Evolutionary conservation across 2,888 invertebrate genomes (phyloP), one percentile per base, ranked within the genome.

Genomic region (Rhyacophila evoluta): DNA sequence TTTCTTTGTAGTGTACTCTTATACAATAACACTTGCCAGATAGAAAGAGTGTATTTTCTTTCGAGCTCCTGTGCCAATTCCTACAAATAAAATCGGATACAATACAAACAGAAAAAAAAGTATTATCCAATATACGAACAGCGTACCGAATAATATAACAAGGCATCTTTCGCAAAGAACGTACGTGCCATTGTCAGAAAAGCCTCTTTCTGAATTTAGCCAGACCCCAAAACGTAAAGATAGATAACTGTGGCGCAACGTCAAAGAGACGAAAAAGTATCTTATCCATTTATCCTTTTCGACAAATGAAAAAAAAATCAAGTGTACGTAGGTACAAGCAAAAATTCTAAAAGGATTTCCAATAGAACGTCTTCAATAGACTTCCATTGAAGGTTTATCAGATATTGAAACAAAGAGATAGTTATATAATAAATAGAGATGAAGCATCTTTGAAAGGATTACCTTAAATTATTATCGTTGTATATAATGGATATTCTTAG

Each of bases 121-220:
- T 69, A 28, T 69, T 69, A 29, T 69, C 69, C 28, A 69, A 69
- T 69, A 28, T 28, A 33, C 69, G 8, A 10, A 69, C 19, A 19
- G 55, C 41, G 39, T n/a, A 12, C 71, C 39, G 36, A 38, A 78
- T 55, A 55, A 55, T 37, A 75, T 70, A 68, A 75, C 37, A 75
- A 37, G 36, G 39, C 67, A 39, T 55, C 67, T 73, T 72, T 72
- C 29, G 33, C 39, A 72, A 39, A 69, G 79, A 72, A 28, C 67
- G 75, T 55, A 79, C 72, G 72, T 76, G 73, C 80, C 75, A 78
- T 78, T 80, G 80, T 80, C 68, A 39, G 39, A 69, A 75, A 72
- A 75, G 75, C 72, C 72, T 77, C 77, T 74, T 77, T 71, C 68
- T 39, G 78, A 75, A 75, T 69, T 38, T 41, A 69, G 41, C 75